Evolutionary conservation across 92 coral and sea anemone species (phyloP).

Genomic region (Isaurus tuberculatus): DNA sequence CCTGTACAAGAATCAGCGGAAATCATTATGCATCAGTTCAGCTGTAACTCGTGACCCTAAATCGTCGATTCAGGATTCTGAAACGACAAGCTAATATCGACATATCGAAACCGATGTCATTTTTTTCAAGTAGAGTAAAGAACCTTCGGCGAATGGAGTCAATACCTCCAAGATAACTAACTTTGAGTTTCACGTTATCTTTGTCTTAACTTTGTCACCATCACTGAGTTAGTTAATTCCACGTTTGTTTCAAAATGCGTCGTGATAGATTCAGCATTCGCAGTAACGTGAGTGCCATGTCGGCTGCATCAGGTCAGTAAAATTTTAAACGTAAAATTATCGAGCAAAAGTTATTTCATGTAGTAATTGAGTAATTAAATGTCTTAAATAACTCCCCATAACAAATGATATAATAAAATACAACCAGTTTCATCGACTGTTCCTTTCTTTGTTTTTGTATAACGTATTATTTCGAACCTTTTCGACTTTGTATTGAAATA

Average conservation of each 20-base stretch:
- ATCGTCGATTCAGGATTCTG: too few species aligned
- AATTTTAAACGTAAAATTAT: neutral
- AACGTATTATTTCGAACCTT: neutral
- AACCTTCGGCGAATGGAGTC: neutral
- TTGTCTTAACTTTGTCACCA: too few species aligned
- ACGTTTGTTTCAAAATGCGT: neutral
- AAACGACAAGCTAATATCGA: conserved; percentile 19
- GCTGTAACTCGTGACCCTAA: conserved; percentile 10
- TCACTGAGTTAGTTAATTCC: neutral
- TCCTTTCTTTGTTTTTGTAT: neutral
- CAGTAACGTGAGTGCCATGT: neutral
- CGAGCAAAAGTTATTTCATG: neutral
- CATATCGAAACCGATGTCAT: conserved; percentile 11
- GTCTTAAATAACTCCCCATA: neutral
- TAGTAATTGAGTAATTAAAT: neutral
- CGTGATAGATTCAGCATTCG: conserved; percentile 14
- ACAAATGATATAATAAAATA: neutral
- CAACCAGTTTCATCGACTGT: neutral
- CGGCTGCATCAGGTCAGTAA: conserved; percentile 1
- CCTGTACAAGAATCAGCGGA: conserved; percentile 13
- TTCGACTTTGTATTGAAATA: neutral
- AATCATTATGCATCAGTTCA: conserved; percentile 19
- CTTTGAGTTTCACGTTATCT: too few species aligned
- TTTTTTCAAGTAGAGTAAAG: neutral
- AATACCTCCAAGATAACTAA: neutral